Evolutionary conservation across 2,113 vertebrate genomes (phyloP), one percentile per base, ranked within the genome.

Genomic region (Myocastor coypus): DNA sequence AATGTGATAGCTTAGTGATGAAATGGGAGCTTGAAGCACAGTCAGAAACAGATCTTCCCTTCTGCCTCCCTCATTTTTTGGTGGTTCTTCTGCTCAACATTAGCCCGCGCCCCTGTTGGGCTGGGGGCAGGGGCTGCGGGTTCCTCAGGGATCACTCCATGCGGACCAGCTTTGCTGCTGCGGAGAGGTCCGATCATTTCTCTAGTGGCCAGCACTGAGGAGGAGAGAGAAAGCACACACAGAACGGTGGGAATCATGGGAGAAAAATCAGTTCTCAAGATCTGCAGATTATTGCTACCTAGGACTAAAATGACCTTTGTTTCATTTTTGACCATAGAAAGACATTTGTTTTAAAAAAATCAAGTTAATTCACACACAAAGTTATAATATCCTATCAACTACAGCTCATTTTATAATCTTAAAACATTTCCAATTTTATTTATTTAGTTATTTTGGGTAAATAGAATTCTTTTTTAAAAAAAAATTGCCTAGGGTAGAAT

Each of bases 371-470:
- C 30, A 40, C 42, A 89, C 61, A 68, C 83, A 95, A 94, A 94
- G 30, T 71, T 73, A 83, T 88, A 88, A 86, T 30, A 61, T 86
- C 93, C 85, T 93, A 91, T 95, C 80, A 94, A 66, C 87, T 91
- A 14, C 88, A 95, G 85, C 83, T 89, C 87, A 89, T 22, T 92
- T 92, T 90, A 69, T 85, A 92, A 93, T 84, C 63, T 92, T 93
- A 32, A 96, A 81, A 66, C 83, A 10, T 82, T 95, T 90, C 92
- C 82, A 59, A 89, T 59, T 87, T 34, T 86, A 89, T 81, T 87
- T 64, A 26, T 84, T 87, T n/a, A 61, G 14, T 83, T 42, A 80
- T 66, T 69, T 86, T 52, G 86, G 61, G 19, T 88, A 94, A 95
- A 50, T 91, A 57, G n/a, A 50, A 63, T 85, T 96, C 40, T 75